Conservation (phyloP, 2,888 invertebrate species). For the Eupithecia centaureata region DNA sequence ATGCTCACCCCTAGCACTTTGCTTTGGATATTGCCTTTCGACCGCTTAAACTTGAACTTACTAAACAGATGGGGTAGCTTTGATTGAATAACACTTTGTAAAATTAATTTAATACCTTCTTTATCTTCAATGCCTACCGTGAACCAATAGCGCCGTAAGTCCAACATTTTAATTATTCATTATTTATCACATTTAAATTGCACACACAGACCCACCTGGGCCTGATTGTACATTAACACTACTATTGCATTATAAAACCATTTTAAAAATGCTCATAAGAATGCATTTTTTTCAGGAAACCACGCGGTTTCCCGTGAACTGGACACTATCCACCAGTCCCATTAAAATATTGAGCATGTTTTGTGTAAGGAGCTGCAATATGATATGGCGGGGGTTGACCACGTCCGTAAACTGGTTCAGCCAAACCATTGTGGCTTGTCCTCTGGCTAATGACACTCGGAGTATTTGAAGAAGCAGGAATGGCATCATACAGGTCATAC, state of each 20-base stretch:
- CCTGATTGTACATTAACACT: constrained; percentile 48
- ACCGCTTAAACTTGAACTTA: background rate
- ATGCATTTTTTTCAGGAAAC: constrained; percentile 52
- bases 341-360: constrained; percentile 88
- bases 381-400: constrained; percentile 92
- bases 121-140: background rate
- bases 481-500: constrained; percentile 78
- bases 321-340: constrained; percentile 78
- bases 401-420: constrained; percentile 70
- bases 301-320: constrained; percentile 52
- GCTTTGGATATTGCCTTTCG: background rate
- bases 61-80: background rate
- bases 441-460: constrained; percentile 72
- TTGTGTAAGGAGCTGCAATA: constrained; percentile 92
- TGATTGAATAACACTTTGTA: background rate
- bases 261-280: constrained; percentile 60
- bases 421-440: constrained; percentile 71
- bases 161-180: constrained; percentile 56
- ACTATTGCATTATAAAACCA: constrained; percentile 40
- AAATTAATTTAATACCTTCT: background rate
- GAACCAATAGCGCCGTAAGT: constrained; percentile 34
- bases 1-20: background rate
- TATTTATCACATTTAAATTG: constrained; percentile 80
- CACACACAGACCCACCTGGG: constrained; percentile 69
- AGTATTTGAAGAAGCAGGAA: constrained; percentile 71